phyloP scores from a whole-genome alignment of 2,797 vertebrate species.

The Pempheris klunzingeri region DNA sequence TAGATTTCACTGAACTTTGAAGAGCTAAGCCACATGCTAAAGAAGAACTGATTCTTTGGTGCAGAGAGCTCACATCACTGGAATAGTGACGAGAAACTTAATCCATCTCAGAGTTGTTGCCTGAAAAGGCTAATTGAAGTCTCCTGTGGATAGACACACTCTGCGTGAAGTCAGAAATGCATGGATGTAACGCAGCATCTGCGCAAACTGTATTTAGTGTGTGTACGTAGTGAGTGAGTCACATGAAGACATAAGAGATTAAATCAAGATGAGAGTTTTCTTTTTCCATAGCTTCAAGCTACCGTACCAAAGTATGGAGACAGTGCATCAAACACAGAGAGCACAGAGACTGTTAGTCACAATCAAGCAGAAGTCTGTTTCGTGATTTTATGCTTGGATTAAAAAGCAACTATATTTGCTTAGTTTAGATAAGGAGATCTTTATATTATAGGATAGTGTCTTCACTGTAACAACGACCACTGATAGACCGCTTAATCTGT shows the following conservation, averaged over 20 bases:
- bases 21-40: not conserved
- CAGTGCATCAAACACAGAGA: not conserved
- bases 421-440: not conserved
- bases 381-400: constrained; percentile 4
- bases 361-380: not conserved
- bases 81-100: not conserved
- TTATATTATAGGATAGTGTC: not conserved
- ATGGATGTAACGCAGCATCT: constrained; percentile 8
- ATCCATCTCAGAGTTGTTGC: not conserved
- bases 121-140: not conserved
- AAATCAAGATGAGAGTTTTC: constrained; percentile 36
- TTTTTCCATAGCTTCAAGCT: constrained; percentile 9
- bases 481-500: too few species aligned
- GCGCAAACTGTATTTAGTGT: not conserved
- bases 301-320: not conserved
- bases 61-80: not conserved
- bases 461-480: not conserved
- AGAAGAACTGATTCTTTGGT: not conserved
- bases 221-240: constrained; percentile 44
- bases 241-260: constrained; percentile 21
- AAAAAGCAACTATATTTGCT: not conserved
- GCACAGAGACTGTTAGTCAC: constrained; percentile 2
- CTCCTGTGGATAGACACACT: not conserved
- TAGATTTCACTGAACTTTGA: not conserved
- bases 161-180: not conserved